phyloP scores from a whole-genome alignment of 2,888 invertebrate genomes.

The Clostera curtula region DNA sequence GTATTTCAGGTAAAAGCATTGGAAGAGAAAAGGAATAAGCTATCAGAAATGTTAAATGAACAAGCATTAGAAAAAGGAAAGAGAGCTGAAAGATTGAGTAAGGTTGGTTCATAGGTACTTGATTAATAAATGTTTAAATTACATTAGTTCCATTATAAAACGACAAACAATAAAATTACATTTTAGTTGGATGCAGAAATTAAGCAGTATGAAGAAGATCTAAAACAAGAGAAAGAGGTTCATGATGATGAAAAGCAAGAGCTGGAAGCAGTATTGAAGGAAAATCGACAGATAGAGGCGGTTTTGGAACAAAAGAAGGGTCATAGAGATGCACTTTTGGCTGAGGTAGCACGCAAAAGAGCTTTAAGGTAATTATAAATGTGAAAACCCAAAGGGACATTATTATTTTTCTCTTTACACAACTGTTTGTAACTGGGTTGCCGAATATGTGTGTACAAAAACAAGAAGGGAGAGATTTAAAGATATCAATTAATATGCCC shows the following conservation, averaged over 20 bases:
- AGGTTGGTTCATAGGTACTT: conserved; percentile 27
- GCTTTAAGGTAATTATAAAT: conserved; percentile 30
- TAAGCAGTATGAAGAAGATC: conserved; percentile 47
- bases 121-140: no score
- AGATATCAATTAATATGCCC: no score
- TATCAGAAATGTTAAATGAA: conserved; percentile 48
- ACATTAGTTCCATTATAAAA: no score
- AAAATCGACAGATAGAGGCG: conserved; percentile 38
- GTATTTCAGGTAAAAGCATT: conserved; percentile 44
- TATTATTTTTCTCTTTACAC: no score
- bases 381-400: no score
- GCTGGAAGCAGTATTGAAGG: conserved; percentile 37
- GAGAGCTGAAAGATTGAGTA: conserved; percentile 43
- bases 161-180: neutral
- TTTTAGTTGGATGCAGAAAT: conserved; percentile 43
- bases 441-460: no score
- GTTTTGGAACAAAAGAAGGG: conserved; percentile 47
- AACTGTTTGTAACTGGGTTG: no score
- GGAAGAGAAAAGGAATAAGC: conserved; percentile 42
- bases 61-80: conserved; percentile 54
- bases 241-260: conserved; percentile 38
- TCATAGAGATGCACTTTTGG: conserved; percentile 40
- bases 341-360: conserved; percentile 43
- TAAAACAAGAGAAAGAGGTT: conserved; percentile 43
- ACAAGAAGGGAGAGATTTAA: no score